Evolutionary conservation across 2,888 invertebrate species (phyloP), one percentile per base, ranked within the genome.

Genomic region (Dysmachus trigonus): DNA sequence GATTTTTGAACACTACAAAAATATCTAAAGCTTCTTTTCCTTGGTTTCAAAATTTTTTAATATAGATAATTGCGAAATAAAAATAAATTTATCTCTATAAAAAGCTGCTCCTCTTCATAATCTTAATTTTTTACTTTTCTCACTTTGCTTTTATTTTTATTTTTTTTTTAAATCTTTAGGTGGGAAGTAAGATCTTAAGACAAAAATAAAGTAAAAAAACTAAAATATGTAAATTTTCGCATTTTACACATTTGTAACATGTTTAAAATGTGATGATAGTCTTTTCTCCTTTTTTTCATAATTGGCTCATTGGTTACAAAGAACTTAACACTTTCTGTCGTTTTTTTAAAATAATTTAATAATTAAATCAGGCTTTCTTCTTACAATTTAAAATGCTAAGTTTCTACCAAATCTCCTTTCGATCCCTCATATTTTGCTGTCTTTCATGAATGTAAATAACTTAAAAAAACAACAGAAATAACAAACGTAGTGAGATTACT

Each of bases 121-220:
- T 53, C 62, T 62, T 62, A 62, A 62, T 62, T 62, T 27, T 62
- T 62, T 62, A 62, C 62, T 27, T 62, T 27, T 62, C 27, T 62
- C 27, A 18, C 8, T 22, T 62, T 53, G 18, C 18, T 33, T 35
- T 38, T 30, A 31, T 30, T 8, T 79, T 10, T 30, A 47, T 79
- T 62, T 53, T 51, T 27, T 30, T 79, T 79, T 77, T 53, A 85
- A 85, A 33, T 74, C 30, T 51, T 41, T 73, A 74, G 85, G 51
- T 85, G 74, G 85, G 33, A 53, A 47, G 18, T 31, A 85, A 76
- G 62, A 85, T 77, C 31, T 73, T 73, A 73, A 73, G 18, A 73
- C 73, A 31, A 73, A 72, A 73, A 79, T 35, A 85, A 79, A 77
- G 51, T 79, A 85, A 79, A 85, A n/a, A 35, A 62, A 79, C 53